Evolutionary conservation across 2,797 vertebrate species (phyloP).

Genomic region (Emydoidea blandingii): DNA sequence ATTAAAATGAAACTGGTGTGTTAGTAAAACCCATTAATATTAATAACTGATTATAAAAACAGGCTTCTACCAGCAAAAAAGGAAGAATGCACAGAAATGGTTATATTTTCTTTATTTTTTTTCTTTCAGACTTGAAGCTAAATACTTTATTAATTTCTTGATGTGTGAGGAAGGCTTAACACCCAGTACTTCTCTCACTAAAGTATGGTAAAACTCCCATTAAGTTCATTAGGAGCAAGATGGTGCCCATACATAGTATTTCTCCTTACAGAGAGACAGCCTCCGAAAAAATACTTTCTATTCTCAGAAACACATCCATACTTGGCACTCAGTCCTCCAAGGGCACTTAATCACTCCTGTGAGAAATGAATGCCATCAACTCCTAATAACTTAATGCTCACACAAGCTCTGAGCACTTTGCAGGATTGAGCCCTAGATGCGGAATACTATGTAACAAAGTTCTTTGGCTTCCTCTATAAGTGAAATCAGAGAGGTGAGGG

Average conservation of each 20-base stretch:
- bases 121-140: background rate
- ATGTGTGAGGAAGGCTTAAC: background rate
- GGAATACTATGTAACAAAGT: no score
- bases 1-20: background rate
- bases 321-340: no score
- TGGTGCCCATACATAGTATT: rapidly evolving
- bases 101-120: background rate
- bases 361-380: no score
- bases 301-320: background rate
- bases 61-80: background rate
- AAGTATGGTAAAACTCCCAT: background rate
- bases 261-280: background rate
- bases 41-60: background rate
- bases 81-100: background rate
- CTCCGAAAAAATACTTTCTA: background rate
- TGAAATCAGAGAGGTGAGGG: no score
- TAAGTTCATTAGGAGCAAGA: background rate
- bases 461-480: no score
- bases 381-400: no score
- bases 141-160: background rate
- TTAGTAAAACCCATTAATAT: background rate
- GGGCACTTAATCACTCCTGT: no score
- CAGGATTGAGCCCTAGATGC: no score
- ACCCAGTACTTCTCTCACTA: background rate
- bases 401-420: no score